Base-by-base conservation (phyloP, 2,888 invertebrate genomes). In the Stenodera caucasica region DNA sequence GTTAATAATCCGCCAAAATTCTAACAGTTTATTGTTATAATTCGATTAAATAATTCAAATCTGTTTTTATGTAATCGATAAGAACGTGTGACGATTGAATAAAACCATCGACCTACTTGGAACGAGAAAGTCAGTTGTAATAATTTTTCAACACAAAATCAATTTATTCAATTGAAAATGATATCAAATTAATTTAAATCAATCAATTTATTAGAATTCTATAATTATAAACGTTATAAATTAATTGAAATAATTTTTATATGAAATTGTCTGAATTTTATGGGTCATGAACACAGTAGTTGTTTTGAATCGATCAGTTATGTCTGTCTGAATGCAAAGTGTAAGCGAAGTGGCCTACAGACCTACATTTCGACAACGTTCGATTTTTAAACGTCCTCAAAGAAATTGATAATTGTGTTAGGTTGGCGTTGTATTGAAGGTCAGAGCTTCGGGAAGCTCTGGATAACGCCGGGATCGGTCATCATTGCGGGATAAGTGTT, bases 291-390 rank as follows among this genome's bases (percentile, higher is more conserved):
- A 83, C 81, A 82, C 82, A 82, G 88, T 84, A 83, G 84, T 82
- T 86, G 82, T 81, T 84, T 87, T 88, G 88, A 88, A 83, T 85
- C 82, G 82, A 61, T 83, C 81, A 86, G 87, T 87, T 83, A 85
- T 85, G 86, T 87, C 86, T 86, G 86, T 86, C 86, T 85, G 85
- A 86, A 86, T 88, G 88, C 86, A 87, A 86, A 88, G 89, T 89
- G 88, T 88, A 89, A 88, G 89, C 88, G 88, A 88, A 89, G 89
- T 90, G 90, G 89, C 90, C 90, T 89, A 90, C 86, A 90, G 90
- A 90, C 90, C 90, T 90, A 90, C 89, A 90, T 90, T 89, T 84
- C 83, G 83, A 84, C 84, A 85, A 85, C 84, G 84, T 85, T 85
- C 85, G 79, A 85, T 83, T 84, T 81, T 81, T 82, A 81, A 78